A percentile compares a stretch with the other conserved stretches of the same genome.
These are phyloP conservation scores for Helostoma temminkii DNA, from an alignment of 2,797 vertebrate genomes.

Conservation along the genomic window DNA sequence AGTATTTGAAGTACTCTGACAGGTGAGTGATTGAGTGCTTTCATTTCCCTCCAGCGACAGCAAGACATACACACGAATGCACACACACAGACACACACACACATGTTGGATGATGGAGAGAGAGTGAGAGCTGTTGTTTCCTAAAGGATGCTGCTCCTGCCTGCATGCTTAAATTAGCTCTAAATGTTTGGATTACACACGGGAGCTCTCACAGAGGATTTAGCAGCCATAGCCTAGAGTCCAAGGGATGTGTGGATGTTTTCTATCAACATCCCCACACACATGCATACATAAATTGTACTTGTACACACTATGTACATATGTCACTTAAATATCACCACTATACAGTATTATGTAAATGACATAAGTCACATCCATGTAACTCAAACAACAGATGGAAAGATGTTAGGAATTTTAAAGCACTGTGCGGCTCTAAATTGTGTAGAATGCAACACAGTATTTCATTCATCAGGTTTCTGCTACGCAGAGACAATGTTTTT, in stretches of 20 bases:
- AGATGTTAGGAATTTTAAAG: slow-evolving; percentile 24
- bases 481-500: slow-evolving; percentile 39
- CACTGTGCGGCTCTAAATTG: slow-evolving; percentile 29
- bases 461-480: slow-evolving; percentile 63
- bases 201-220: slow-evolving; percentile 85
- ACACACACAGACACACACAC: slow-evolving; percentile 32
- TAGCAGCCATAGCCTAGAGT: slow-evolving; percentile 81
- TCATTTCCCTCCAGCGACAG: slow-evolving; percentile 83
- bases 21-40: slow-evolving; percentile 86
- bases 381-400: slow-evolving; percentile 23
- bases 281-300: slow-evolving; percentile 29
- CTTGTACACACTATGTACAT: slow-evolving; percentile 49
- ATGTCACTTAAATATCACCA: slow-evolving; percentile 54
- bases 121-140: slow-evolving; percentile 77
- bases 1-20: slow-evolving; percentile 82
- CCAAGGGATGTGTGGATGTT: slow-evolving; percentile 76
- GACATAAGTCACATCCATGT: slow-evolving; percentile 28
- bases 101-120: slow-evolving; percentile 43
- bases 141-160: slow-evolving; percentile 84
- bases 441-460: slow-evolving; percentile 34
- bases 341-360: slow-evolving; percentile 22
- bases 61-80: slow-evolving; percentile 54
- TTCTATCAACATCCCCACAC: slow-evolving; percentile 67
- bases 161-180: slow-evolving; percentile 87
- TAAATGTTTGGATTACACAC: slow-evolving; percentile 88